These are phyloP conservation scores for Parus major DNA, from an alignment of 2,113 vertebrate genomes.

Conservation along the genomic window DNA sequence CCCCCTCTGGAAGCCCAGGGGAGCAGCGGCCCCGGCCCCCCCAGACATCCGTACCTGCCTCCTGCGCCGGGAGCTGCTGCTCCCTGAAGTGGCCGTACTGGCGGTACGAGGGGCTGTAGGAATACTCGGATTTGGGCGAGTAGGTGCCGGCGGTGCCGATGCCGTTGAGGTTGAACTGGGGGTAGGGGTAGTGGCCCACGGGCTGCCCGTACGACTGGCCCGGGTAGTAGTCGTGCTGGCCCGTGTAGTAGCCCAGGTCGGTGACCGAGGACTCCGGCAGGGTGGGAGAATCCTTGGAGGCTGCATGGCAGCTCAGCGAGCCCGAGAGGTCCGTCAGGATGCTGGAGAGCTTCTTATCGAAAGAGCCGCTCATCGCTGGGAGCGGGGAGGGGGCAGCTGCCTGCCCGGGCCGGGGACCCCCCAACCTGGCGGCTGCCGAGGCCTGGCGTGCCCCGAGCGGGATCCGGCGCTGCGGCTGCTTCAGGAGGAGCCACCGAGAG, in stretches of 20 bases:
- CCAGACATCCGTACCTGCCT: conserved; percentile 80
- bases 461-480: background rate
- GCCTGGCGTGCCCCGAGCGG: background rate
- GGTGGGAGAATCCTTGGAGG: conserved; percentile 95
- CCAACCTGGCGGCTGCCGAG: background rate
- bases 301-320: conserved; percentile 93
- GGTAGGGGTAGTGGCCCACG: conserved; percentile 88
- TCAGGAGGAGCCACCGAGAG: background rate
- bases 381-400: background rate
- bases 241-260: conserved; percentile 94
- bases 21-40: accelerated
- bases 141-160: conserved; percentile 85
- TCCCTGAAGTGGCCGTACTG: conserved; percentile 93
- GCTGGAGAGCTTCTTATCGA: conserved; percentile 93
- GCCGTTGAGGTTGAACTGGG: conserved; percentile 91
- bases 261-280: conserved; percentile 95
- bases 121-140: conserved; percentile 91
- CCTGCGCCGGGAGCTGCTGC: conserved; percentile 86
- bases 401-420: conserved; percentile 6
- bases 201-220: conserved; percentile 93
- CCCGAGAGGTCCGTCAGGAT: conserved; percentile 93
- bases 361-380: conserved; percentile 87
- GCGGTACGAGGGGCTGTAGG: conserved; percentile 89
- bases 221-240: conserved; percentile 93
- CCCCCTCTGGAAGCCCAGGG: accelerated